Evolutionary conservation across 2,113 vertebrate species (phyloP), one percentile per base, ranked within the genome.

Genomic region (Tiliqua scincoides): DNA sequence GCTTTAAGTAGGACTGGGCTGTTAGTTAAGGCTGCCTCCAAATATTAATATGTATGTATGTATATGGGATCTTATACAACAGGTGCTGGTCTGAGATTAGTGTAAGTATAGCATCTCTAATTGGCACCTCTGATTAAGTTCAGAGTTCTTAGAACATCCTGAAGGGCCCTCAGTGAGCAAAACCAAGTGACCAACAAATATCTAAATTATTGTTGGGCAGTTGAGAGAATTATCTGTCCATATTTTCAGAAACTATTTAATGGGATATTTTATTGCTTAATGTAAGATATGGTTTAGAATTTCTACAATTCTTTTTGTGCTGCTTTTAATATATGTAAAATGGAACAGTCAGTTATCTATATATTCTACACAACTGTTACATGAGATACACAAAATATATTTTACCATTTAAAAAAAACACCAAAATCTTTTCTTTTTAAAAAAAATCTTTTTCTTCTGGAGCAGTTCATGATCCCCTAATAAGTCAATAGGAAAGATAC

Each of bases 141-240:
- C 61, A 63, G 23, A 23, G 18, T 63, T 63, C 18, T 25, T 23
- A 18, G 3, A 63, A 63, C 59, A 23, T 2, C 61, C 25, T 21
- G 61, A 6, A 23, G 18, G 61, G 61, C 61, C 18, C 61, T 57
- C 54, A 57, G 11, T 57, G 10, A 57, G 54, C 54, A 57, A 57
- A 63, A 17, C 61, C 61, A 21, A 63, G 21, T 63, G 61, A 23
- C 61, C 18, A 25, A 63, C 18, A 57, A 14, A 17, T 63, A 89
- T 88, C 86, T 88, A 43, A 88, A 91, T 87, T 48, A 48, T 8
- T 48, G 63, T 87, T 59, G 88, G 75, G 89, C 83, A 0, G 86
- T 82, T 93, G 90, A 15, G 54, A 57, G 54, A 57, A 93, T 93
- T 94, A 94, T 93, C 43, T 92, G 91, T 27, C 90, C 77, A 52